These are phyloP conservation scores for Fringilla coelebs DNA, from an alignment of 2,797 vertebrate species.

Conservation along the genomic window DNA sequence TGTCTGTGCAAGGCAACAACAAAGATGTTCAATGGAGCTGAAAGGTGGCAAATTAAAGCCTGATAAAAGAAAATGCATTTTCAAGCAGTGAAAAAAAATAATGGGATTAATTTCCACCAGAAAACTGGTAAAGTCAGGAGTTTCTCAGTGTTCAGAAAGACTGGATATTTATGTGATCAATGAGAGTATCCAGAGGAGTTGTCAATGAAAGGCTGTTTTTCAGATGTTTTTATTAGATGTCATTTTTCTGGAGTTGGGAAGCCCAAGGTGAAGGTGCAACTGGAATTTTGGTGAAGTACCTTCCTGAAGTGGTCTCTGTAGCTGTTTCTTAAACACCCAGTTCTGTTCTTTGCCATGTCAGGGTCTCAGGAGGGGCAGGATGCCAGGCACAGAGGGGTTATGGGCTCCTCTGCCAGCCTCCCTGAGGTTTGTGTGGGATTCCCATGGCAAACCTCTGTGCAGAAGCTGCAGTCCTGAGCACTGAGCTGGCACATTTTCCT, in stretches of 20 bases:
- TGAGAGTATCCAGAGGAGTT: neutral
- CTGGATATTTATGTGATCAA: neutral
- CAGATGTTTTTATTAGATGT: neutral
- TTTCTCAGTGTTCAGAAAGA: neutral
- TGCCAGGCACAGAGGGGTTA: too few species aligned
- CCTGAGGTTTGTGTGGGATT: accelerated
- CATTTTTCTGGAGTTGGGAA: neutral
- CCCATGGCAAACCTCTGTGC: neutral
- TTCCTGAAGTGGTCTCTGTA: neutral
- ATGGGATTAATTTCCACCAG: neutral
- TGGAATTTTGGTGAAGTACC: neutral
- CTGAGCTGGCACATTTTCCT: neutral
- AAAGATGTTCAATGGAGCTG: conserved; percentile 42
- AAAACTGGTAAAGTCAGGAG: neutral
- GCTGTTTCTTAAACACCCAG: accelerated
- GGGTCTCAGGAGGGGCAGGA: neutral
- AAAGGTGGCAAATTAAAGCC: conserved; percentile 51
- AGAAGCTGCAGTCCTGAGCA: neutral
- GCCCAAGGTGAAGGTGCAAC: neutral
- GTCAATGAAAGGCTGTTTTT: neutral
- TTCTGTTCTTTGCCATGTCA: neutral
- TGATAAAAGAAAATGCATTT: conserved; percentile 47
- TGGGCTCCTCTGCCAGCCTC: neutral
- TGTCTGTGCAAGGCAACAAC: neutral
- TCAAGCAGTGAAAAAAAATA: neutral